phyloP scores from a whole-genome alignment of 2,113 vertebrate genomes.

The Hyperoodon ampullatus region DNA sequence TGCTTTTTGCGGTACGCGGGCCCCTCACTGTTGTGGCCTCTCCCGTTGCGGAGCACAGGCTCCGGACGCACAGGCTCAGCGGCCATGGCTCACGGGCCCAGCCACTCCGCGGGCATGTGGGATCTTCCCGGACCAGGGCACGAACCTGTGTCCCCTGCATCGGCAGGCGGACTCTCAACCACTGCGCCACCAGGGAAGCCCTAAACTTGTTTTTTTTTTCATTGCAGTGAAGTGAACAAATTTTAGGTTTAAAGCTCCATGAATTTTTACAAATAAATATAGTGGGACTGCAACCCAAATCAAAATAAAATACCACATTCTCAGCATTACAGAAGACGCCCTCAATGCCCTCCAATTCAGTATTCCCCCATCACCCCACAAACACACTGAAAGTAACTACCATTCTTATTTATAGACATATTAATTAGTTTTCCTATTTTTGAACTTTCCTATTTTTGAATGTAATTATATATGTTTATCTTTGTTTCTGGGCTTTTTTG shows the following conservation, averaged over 20 bases:
- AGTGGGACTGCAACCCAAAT: not conserved
- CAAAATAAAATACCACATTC: not conserved
- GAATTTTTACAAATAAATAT: not conserved
- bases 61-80: too few species aligned
- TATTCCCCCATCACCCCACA: not conserved
- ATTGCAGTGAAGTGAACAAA: not conserved
- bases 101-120: too few species aligned
- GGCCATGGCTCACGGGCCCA: too few species aligned
- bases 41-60: too few species aligned
- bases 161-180: too few species aligned
- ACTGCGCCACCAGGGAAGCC: too few species aligned
- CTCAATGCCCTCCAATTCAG: not conserved
- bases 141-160: too few species aligned
- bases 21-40: too few species aligned
- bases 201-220: not conserved
- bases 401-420: not conserved
- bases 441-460: not conserved
- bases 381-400: not conserved
- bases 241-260: constrained; percentile 19
- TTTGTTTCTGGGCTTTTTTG: not conserved
- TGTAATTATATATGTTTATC: not conserved
- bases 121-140: too few species aligned
- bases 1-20: too few species aligned
- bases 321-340: not conserved
- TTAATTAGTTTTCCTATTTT: not conserved